A percentile compares a stretch with the other conserved stretches of the same genome.
These are phyloP conservation scores for Willowsia nigromaculata DNA, from an alignment of 2,888 invertebrate genomes.

Conservation along the genomic window DNA sequence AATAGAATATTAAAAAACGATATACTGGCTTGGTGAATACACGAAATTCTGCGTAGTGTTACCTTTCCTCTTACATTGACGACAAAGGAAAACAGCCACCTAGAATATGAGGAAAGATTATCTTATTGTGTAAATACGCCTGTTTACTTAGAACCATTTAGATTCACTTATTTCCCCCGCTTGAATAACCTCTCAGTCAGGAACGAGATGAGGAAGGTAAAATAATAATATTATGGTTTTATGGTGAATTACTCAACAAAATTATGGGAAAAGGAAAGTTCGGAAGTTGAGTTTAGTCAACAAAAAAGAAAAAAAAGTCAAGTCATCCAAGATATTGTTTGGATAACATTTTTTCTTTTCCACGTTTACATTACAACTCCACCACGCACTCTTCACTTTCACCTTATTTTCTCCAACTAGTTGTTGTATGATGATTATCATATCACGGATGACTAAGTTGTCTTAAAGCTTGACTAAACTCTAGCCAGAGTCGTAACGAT, in stretches of 20 bases:
- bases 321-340: conserved; percentile 9
- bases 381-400: conserved; percentile 43
- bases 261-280: background rate
- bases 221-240: background rate
- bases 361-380: background rate
- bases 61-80: background rate
- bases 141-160: background rate
- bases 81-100: background rate
- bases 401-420: background rate
- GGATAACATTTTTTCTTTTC: conserved; percentile 4
- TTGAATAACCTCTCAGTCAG: background rate
- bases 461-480: conserved; percentile 49
- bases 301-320: conserved; percentile 19
- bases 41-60: too few species aligned
- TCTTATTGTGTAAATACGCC: background rate
- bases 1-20: background rate
- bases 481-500: background rate
- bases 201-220: background rate
- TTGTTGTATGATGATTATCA: conserved; percentile 41
- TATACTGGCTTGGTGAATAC: background rate
- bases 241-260: background rate
- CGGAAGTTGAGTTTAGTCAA: background rate
- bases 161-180: background rate
- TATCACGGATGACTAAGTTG: conserved; percentile 69
- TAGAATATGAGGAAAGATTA: background rate